Evolutionary conservation across 2,113 vertebrate genomes (phyloP).

Genomic region (Antennarius striatus): DNA sequence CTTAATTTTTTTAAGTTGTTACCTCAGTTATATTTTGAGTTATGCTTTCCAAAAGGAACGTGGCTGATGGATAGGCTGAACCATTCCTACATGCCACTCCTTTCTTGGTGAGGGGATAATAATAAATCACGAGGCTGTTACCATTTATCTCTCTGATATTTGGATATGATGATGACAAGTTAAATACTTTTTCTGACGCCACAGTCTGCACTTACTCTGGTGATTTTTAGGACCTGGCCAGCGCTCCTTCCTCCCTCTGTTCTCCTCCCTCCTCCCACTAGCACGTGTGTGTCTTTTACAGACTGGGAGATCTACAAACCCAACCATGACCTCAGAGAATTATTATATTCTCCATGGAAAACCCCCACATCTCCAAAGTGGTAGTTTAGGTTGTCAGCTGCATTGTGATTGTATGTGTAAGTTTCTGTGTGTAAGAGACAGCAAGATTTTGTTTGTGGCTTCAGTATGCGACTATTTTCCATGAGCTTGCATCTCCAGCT

Average conservation of each 20-base stretch:
- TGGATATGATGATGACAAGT: background rate
- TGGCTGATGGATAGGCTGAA: too few relatives aligned
- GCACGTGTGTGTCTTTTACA: conserved; percentile 55
- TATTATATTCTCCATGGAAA: conserved; percentile 63
- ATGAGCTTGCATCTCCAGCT: conserved; percentile 19
- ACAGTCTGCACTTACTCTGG: conserved; percentile 24
- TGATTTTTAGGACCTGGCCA: conserved; percentile 37
- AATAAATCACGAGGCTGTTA: background rate
- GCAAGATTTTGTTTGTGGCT: conserved; percentile 20
- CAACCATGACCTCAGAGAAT: conserved; percentile 68
- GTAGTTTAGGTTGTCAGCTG: conserved; percentile 44
- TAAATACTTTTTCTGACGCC: conserved; percentile 2
- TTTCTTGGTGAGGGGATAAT: too few relatives aligned
- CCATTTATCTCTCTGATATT: background rate
- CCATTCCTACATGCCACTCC: too few relatives aligned
- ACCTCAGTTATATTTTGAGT: too few relatives aligned
- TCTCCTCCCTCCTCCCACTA: conserved; percentile 50
- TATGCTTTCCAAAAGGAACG: too few relatives aligned
- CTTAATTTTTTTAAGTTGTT: too few relatives aligned
- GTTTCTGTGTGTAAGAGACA: conserved; percentile 17
- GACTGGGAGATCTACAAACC: conserved; percentile 56
- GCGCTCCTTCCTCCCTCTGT: conserved; percentile 25
- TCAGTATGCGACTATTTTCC: conserved; percentile 46
- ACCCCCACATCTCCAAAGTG: conserved; percentile 53
- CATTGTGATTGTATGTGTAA: conserved; percentile 25